phyloP scores from a whole-genome alignment of 2,888 invertebrate genomes.

The Apotomis betuletana region DNA sequence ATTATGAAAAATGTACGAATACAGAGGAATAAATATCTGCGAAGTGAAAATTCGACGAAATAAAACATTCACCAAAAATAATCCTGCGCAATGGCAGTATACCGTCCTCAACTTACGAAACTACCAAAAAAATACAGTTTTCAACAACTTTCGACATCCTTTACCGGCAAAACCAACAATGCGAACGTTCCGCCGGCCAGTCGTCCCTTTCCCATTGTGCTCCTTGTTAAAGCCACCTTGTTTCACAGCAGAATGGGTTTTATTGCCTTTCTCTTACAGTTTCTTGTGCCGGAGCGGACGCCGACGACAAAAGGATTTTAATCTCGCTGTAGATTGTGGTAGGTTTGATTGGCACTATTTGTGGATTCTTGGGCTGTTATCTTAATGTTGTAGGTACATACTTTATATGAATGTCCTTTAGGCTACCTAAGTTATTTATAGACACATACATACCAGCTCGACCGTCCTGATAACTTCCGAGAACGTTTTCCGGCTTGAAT shows the following conservation, averaged over 20 bases:
- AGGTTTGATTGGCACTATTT: conserved; percentile 26
- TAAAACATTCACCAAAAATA: no score
- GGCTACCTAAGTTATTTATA: neutral
- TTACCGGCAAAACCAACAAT: conserved; percentile 23
- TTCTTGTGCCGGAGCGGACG: neutral
- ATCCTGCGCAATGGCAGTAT: no score
- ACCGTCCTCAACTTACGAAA: neutral
- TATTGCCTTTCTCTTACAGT: neutral
- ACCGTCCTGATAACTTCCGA: no score
- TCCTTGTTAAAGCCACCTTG: neutral
- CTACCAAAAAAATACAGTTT: neutral
- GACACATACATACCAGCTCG: no score
- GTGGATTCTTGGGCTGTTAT: neutral
- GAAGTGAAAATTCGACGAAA: no score
- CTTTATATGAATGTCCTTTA: neutral
- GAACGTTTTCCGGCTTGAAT: no score
- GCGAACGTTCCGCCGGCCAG: conserved; percentile 20
- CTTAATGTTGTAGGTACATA: neutral
- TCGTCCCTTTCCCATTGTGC: conserved; percentile 35
- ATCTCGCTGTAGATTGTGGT: conserved; percentile 30
- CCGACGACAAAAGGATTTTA: conserved; percentile 32
- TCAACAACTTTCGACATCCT: conserved; percentile 22
- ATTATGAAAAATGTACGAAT: no score
- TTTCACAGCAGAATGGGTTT: conserved; percentile 13
- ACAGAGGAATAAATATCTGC: no score